Conservation (phyloP, 2,113 vertebrate species). For the Myiozetetes cayanensis region DNA sequence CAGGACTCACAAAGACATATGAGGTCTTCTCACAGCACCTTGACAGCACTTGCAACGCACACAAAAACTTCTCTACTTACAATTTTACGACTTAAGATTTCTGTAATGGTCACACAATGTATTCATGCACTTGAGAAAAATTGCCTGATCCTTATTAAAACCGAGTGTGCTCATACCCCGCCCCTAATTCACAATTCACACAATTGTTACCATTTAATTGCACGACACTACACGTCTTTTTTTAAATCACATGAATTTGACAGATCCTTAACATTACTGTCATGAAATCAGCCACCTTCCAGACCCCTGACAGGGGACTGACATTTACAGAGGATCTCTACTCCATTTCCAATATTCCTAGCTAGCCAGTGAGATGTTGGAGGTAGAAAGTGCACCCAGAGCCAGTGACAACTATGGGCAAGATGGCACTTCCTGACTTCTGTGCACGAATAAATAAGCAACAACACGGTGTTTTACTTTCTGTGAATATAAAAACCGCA, state of each 20-base stretch:
- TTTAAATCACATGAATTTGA: background rate
- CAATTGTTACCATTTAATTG: background rate
- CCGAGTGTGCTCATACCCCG: fast-evolving
- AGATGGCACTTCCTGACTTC: background rate
- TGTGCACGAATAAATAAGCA: background rate
- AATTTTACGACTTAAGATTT: background rate
- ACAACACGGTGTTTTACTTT: background rate
- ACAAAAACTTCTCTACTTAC: background rate
- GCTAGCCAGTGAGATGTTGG: background rate
- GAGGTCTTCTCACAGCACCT: background rate
- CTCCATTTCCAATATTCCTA: background rate
- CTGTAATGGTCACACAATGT: background rate
- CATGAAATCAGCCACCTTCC: background rate
- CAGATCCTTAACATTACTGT: background rate
- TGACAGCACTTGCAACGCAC: fast-evolving
- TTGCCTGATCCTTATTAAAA: background rate
- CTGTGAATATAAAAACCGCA: background rate
- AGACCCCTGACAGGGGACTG: background rate
- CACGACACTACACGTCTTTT: background rate
- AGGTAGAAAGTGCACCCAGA: background rate
- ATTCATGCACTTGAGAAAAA: background rate
- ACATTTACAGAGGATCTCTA: background rate
- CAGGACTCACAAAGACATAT: fast-evolving
- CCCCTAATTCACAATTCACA: background rate
- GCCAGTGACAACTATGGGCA: fast-evolving